phyloP scores from a whole-genome alignment of 1,140 invertebrate species.

The Drosophila lowei region DNA sequence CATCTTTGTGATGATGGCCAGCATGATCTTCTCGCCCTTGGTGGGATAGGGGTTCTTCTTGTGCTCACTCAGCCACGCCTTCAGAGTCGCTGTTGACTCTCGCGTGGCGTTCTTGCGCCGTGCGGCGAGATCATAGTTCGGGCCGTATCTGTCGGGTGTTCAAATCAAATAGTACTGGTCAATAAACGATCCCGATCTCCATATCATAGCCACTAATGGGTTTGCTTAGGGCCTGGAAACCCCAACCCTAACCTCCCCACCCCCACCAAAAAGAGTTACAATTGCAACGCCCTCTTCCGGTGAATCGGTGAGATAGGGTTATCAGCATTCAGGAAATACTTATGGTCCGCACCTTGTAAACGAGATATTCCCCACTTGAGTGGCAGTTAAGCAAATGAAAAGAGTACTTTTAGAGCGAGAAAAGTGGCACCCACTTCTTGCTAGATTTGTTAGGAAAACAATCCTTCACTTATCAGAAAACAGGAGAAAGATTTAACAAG shows the following conservation, averaged over 20 bases:
- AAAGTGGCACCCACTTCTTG: too few relatives aligned
- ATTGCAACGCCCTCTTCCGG: conserved; percentile 4
- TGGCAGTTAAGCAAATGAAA: conserved; percentile 34
- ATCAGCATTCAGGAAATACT: too few relatives aligned
- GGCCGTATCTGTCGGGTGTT: conserved; percentile 90
- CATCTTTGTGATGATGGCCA: conserved; percentile 98
- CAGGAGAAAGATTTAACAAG: conserved; percentile 50
- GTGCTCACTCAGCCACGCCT: conserved; percentile 97
- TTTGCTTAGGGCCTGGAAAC: not conserved
- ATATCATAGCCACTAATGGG: conserved; percentile 31
- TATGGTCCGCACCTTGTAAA: not conserved
- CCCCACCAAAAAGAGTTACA: not conserved
- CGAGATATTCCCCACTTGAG: too few relatives aligned
- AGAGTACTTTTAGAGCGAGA: conserved; percentile 1
- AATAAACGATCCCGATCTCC: conserved; percentile 14
- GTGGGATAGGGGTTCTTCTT: conserved; percentile 98
- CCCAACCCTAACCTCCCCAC: too few relatives aligned
- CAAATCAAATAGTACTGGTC: conserved; percentile 26
- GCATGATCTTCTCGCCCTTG: conserved; percentile 98
- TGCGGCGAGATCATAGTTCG: conserved; percentile 95
- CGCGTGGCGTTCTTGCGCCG: conserved; percentile 98
- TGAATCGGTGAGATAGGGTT: not conserved
- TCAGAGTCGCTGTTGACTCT: conserved; percentile 97
- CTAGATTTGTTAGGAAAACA: too few relatives aligned
- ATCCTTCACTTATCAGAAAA: too few relatives aligned